These are phyloP conservation scores for Dexiosoma caninum DNA, from an alignment of 2,888 invertebrate species.

Conservation along the genomic window DNA sequence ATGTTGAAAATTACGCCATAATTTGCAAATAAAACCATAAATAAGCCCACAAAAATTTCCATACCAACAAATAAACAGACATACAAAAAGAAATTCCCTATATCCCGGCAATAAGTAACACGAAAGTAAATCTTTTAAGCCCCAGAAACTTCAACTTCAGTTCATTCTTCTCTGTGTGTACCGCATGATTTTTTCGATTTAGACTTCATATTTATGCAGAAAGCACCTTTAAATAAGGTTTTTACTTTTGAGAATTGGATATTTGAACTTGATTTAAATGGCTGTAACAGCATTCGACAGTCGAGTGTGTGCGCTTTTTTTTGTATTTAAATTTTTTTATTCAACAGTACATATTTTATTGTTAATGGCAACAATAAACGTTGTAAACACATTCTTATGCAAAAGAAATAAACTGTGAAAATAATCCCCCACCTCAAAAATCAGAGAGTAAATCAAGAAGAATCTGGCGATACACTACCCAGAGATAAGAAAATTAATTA, in stretches of 20 bases:
- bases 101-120: background rate
- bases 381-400: background rate
- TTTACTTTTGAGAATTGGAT: conserved; percentile 28
- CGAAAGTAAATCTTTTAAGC: conserved; percentile 43
- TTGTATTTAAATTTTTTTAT: background rate
- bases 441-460: background rate
- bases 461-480: background rate
- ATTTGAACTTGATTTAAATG: conserved; percentile 41
- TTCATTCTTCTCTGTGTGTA: background rate
- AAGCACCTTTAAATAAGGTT: conserved; percentile 17
- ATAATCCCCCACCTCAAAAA: background rate
- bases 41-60: conserved; percentile 16
- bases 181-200: background rate
- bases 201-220: background rate
- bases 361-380: conserved; percentile 30
- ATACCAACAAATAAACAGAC: background rate
- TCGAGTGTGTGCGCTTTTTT: too few relatives aligned
- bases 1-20: conserved; percentile 20
- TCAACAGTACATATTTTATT: background rate
- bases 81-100: background rate
- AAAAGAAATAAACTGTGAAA: background rate
- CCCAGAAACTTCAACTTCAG: conserved; percentile 25
- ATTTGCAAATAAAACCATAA: conserved; percentile 19
- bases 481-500: too few relatives aligned
- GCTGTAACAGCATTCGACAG: conserved; percentile 17